Evolutionary conservation across 2,797 vertebrate species (phyloP).

Genomic region (Babyrousa celebensis): DNA sequence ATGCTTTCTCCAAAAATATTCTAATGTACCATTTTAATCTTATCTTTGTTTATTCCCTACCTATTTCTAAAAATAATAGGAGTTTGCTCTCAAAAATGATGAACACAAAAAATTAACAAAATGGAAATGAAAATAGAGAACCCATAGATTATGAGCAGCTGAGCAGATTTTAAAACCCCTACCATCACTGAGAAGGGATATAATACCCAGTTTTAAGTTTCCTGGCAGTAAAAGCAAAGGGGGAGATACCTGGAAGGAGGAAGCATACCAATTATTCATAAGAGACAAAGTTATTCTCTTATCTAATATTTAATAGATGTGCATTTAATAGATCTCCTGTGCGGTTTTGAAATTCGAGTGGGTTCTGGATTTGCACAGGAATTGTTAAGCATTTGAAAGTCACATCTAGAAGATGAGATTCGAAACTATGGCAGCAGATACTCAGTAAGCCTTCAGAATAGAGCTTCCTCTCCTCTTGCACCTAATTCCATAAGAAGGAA

Average conservation of each 20-base stretch:
- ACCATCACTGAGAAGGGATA: slow-evolving; percentile 33
- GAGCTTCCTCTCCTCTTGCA: not conserved
- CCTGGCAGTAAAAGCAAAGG: slow-evolving; percentile 27
- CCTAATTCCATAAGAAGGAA: not conserved
- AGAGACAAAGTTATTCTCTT: not conserved
- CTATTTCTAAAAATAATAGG: slow-evolving; percentile 20
- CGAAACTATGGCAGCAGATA: not conserved
- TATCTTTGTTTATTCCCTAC: not conserved
- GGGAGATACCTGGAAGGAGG: not conserved
- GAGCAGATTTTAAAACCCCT: slow-evolving; percentile 31
- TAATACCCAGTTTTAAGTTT: slow-evolving; percentile 39
- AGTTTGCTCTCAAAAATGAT: slow-evolving; percentile 4
- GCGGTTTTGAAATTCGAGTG: slow-evolving; percentile 5
- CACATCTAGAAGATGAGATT: not conserved
- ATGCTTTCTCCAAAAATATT: not conserved
- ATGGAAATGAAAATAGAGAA: slow-evolving; percentile 44
- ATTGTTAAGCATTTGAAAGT: slow-evolving; percentile 57
- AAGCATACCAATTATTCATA: not conserved
- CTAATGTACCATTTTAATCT: not conserved
- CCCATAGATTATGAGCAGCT: not conserved
- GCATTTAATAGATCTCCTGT: not conserved
- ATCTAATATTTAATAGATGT: not conserved
- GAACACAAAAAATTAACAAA: slow-evolving; percentile 5
- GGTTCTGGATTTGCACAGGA: not conserved
- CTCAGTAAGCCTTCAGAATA: not conserved